Percentiles rank a stretch among this genome's conserved stretches.
phyloP scores from a whole-genome alignment of 1,140 invertebrate species.

The Drosophila lacertosa region DNA sequence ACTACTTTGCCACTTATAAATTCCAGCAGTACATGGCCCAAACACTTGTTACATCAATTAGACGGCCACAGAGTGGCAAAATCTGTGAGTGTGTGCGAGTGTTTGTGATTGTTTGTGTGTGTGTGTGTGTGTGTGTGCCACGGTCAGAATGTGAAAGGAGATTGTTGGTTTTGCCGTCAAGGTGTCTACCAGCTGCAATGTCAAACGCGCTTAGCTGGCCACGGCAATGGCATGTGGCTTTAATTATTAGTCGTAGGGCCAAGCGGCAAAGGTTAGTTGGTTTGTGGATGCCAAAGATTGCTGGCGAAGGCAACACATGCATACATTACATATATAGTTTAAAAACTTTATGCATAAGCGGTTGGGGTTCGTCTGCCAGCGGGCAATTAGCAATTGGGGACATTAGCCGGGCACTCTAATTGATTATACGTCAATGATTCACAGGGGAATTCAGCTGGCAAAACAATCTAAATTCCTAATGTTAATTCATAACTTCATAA shows the following conservation, averaged over 20 bases:
- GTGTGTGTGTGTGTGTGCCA: conserved; percentile 29
- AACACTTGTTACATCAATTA: conserved; percentile 84
- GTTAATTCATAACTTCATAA: background rate
- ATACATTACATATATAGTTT: conserved; percentile 9
- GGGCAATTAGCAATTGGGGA: background rate
- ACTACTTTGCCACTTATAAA: conserved; percentile 79
- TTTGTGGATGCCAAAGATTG: conserved; percentile 12
- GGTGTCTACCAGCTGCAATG: conserved; percentile 58
- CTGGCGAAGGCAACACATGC: background rate
- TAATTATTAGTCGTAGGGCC: conserved; percentile 52
- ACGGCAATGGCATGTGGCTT: conserved; percentile 44
- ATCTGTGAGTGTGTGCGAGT: conserved; percentile 7
- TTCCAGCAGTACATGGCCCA: conserved; percentile 80
- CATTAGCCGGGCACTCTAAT: conserved; percentile 32
- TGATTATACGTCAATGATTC: conserved; percentile 23
- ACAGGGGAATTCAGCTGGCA: background rate
- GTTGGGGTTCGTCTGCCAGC: background rate
- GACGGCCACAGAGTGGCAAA: conserved; percentile 70
- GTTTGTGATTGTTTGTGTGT: conserved; percentile 10
- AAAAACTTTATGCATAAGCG: conserved; percentile 12
- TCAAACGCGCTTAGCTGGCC: conserved; percentile 41
- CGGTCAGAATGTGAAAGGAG: conserved; percentile 62
- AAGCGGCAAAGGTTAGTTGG: conserved; percentile 40
- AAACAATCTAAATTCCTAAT: background rate
- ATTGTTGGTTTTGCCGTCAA: conserved; percentile 59